These are phyloP conservation scores for Arrhamphus sclerolepis DNA, from an alignment of 2,797 vertebrate species.

Conservation along the genomic window DNA sequence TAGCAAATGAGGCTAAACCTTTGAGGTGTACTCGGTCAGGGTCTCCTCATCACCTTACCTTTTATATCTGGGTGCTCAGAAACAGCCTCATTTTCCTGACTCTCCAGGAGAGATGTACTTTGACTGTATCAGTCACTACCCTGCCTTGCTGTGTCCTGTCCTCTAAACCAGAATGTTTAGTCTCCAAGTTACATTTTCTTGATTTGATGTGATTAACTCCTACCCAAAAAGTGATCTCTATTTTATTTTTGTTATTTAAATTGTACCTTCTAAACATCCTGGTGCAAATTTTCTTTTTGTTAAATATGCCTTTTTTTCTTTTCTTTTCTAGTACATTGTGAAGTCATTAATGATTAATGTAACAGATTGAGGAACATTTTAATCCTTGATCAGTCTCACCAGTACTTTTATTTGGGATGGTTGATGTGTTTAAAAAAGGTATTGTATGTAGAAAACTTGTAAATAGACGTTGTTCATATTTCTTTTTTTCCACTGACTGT, in stretches of 20 bases:
- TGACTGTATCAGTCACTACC: conserved; percentile 89
- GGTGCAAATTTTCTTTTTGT: background rate
- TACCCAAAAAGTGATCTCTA: conserved; percentile 10
- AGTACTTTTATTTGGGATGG: conserved; percentile 39
- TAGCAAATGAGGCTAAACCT: conserved; percentile 36
- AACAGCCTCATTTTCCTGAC: conserved; percentile 38
- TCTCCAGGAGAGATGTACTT: conserved; percentile 70
- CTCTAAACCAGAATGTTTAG: background rate
- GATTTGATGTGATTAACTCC: conserved; percentile 2
- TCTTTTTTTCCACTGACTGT: conserved; percentile 31
- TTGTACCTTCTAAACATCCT: background rate
- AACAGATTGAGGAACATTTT: background rate
- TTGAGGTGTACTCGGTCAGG: conserved; percentile 12
- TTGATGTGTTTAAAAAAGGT: conserved; percentile 6
- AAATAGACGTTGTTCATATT: conserved; percentile 45
- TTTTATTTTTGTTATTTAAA: conserved; percentile 63
- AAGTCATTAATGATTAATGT: conserved; percentile 3
- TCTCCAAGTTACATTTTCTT: conserved; percentile 1
- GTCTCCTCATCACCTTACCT: conserved; percentile 24
- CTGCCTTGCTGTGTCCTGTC: conserved; percentile 64
- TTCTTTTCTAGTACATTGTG: conserved; percentile 5
- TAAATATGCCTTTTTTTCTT: too few relatives aligned
- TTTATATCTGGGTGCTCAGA: conserved; percentile 13
- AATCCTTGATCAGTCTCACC: conserved; percentile 2
- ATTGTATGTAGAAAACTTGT: conserved; percentile 55